Percentiles rank a stretch among this genome's conserved stretches.
phyloP scores from a whole-genome alignment of 2,888 invertebrate genomes.

The Troglohyphantes excavatus region DNA sequence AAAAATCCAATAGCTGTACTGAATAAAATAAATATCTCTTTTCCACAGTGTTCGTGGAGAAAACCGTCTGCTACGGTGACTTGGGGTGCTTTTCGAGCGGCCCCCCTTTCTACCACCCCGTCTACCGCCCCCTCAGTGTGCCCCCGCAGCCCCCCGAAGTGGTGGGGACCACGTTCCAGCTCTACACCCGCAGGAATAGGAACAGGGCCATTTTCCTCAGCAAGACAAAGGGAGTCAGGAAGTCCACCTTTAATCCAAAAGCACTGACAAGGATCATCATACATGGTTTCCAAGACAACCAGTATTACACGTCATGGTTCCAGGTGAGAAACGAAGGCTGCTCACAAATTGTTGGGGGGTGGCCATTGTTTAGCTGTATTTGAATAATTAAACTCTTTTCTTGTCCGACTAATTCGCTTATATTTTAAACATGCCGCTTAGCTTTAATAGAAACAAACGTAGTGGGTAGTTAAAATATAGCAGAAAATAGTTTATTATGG shows the following conservation, averaged over 20 bases:
- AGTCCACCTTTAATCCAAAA: slow-evolving; percentile 54
- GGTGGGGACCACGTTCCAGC: slow-evolving; percentile 69
- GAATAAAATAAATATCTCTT: no score
- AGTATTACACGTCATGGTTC: slow-evolving; percentile 62
- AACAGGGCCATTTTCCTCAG: slow-evolving; percentile 43
- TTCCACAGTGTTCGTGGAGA: slow-evolving; percentile 67
- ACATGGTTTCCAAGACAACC: slow-evolving; percentile 75
- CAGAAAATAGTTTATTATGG: no score
- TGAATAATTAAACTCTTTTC: no score
- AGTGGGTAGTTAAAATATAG: no score
- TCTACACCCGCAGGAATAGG: slow-evolving; percentile 66
- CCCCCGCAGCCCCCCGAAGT: slow-evolving; percentile 65
- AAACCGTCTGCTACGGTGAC: slow-evolving; percentile 61
- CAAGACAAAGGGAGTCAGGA: not conserved
- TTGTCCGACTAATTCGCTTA: no score
- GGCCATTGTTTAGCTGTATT: no score
- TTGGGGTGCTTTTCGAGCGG: slow-evolving; percentile 79
- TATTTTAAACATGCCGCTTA: no score
- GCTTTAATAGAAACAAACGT: no score
- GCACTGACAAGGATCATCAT: slow-evolving; percentile 71
- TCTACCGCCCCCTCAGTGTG: slow-evolving; percentile 77
- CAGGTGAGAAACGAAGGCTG: slow-evolving; percentile 29
- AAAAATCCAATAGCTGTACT: no score
- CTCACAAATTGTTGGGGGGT: no score
- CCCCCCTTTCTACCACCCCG: slow-evolving; percentile 76